Base-by-base conservation (phyloP, 2,797 vertebrate genomes). In the Lacerta viridis region DNA sequence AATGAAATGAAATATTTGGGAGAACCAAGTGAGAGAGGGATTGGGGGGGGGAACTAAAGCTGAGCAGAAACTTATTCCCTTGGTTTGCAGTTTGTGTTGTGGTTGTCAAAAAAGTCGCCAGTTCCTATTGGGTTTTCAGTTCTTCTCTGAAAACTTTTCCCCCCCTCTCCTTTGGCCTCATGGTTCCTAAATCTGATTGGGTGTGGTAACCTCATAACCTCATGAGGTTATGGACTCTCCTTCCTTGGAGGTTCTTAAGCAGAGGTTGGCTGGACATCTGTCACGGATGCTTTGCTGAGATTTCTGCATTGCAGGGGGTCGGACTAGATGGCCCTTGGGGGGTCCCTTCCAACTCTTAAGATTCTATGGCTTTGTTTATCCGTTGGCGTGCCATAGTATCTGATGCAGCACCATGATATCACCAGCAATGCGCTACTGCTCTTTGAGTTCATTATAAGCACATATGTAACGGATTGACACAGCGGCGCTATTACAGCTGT, bases 11-110 rank as follows among this genome's bases (percentile, higher is more conserved):
- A 93, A 90, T 88, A 87, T 82, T 18, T 91, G 86, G 93, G 74
- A 90, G 89, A 93, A 39, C 68, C 89, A 93, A 91, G 93, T 95
- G 88, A 95, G 87, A 95, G 83, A 92, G 88, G 91, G 81, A 92
- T 95, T 2, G 18, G 18, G 59, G 83, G 90, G 72, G 92, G 83
- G 87, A 91, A 94, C 61, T 41, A 39, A 82, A 68, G 33, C 23
- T n/a, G 27, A 43, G 80, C 6, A 4, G 39, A 68, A 82, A 82
- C 25, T 43, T 43, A 36, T 59, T 80, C 2, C 18, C 39, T 43
- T 43, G 33, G 68, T 79, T 68, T 82, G 36, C 17, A 15, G 13
- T 81, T 9, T 25, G 20, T 41, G 41, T 82, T 43, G 55, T 61
- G n/a, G 39, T 15, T 43, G 8, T 68, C 79, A 79, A 64, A 80